Evolutionary conservation across 2,797 vertebrate genomes (phyloP).

Genomic region (Acanthurus tractus): DNA sequence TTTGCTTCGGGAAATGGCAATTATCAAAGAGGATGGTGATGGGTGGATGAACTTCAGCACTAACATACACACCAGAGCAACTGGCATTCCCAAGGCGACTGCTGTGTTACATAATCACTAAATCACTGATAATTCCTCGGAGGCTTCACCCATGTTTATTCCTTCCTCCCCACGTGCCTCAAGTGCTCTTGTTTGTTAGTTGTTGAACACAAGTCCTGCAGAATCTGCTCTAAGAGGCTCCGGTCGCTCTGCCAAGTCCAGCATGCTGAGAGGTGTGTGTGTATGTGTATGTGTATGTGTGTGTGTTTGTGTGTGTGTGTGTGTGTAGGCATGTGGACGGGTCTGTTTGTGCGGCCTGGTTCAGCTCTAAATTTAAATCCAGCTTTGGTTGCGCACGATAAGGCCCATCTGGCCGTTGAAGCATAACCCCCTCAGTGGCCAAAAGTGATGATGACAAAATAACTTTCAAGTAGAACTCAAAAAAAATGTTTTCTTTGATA

Average conservation of each 20-base stretch:
- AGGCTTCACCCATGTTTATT: slow-evolving; percentile 51
- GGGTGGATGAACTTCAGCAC: background rate
- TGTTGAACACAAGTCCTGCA: slow-evolving; percentile 52
- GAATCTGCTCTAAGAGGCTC: slow-evolving; percentile 58
- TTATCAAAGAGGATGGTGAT: slow-evolving; percentile 12
- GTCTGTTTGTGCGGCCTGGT: slow-evolving; percentile 33
- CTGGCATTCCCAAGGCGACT: slow-evolving; percentile 41
- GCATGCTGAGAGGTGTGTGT: slow-evolving; percentile 33
- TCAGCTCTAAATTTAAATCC: slow-evolving; percentile 58
- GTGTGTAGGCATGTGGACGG: background rate
- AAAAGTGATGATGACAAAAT: slow-evolving; percentile 41
- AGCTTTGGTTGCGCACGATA: slow-evolving; percentile 48
- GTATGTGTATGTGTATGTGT: slow-evolving; percentile 8
- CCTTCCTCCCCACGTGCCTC: slow-evolving; percentile 48
- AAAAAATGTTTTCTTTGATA: slow-evolving; percentile 14
- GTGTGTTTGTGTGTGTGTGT: slow-evolving; percentile 1
- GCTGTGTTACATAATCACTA: slow-evolving; percentile 48
- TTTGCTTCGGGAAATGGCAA: slow-evolving; percentile 32
- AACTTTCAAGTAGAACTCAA: slow-evolving; percentile 29
- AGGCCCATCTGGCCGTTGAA: slow-evolving; percentile 55
- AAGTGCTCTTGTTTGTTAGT: slow-evolving; percentile 65
- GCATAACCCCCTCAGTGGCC: slow-evolving; percentile 22
- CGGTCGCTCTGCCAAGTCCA: slow-evolving; percentile 51
- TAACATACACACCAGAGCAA: slow-evolving; percentile 16
- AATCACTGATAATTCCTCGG: slow-evolving; percentile 58